A percentile compares a stretch with the other conserved stretches of the same genome.
These are phyloP conservation scores for Polydrusus tereticollis DNA, from an alignment of 2,888 invertebrate genomes.

Conservation along the genomic window DNA sequence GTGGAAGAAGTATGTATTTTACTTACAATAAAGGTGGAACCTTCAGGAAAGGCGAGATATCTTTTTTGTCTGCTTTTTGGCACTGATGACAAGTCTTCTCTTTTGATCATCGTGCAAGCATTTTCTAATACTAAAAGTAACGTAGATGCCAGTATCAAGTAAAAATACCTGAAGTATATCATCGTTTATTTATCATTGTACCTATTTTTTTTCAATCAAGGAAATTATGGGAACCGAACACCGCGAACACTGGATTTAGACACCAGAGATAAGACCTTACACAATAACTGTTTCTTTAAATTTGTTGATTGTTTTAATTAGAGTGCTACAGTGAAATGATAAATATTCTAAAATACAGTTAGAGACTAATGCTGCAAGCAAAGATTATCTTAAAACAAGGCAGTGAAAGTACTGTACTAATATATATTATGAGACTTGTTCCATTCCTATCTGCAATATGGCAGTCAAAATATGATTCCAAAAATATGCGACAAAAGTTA, in stretches of 20 bases:
- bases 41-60: conserved; percentile 79
- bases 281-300: neutral
- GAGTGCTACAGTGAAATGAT: neutral
- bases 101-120: neutral
- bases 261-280: no score
- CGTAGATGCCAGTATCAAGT: neutral
- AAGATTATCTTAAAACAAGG: neutral
- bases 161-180: neutral
- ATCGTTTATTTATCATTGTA: neutral
- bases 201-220: no score
- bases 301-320: neutral
- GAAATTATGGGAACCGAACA: no score
- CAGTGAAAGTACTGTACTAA: no score
- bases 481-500: no score
- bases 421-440: no score
- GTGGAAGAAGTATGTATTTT: neutral
- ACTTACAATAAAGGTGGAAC: conserved; percentile 78
- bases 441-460: no score
- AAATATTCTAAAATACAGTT: neutral
- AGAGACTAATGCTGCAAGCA: neutral
- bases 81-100: neutral
- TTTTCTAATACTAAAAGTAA: neutral
- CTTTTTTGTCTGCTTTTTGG: conserved; percentile 68
- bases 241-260: no score
- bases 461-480: no score